These are phyloP conservation scores for Philonicus albiceps DNA, from an alignment of 2,888 invertebrate genomes.

Conservation along the genomic window DNA sequence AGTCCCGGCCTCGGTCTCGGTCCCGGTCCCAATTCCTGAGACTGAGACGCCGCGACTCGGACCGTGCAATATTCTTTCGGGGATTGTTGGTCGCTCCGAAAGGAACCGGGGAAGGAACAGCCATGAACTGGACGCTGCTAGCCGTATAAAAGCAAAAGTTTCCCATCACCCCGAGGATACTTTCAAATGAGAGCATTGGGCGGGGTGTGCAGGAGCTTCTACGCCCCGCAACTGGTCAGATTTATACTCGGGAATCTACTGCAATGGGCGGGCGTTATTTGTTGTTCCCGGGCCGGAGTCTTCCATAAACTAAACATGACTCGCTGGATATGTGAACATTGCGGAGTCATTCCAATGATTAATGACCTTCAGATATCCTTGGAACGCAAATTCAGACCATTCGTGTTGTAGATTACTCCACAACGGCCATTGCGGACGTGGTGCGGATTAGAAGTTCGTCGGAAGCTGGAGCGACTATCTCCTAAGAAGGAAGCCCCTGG, in stretches of 20 bases:
- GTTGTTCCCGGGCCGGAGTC: not conserved
- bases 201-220: not conserved
- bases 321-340: conserved; percentile 32
- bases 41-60: not conserved
- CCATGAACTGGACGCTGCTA: not conserved
- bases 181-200: conserved; percentile 1
- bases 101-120: not conserved
- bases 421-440: not conserved
- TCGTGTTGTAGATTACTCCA: not conserved
- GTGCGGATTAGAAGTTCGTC: conserved; percentile 1
- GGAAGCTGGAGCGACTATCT: not conserved
- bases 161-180: not conserved
- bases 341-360: conserved; percentile 21
- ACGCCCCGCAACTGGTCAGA: not conserved
- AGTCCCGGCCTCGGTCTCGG: not conserved
- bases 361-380: conserved; percentile 24
- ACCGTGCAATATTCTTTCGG: not conserved
- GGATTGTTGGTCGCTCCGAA: not conserved
- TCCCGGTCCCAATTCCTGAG: not conserved
- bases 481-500: not conserved
- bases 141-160: not conserved
- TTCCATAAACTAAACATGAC: conserved; percentile 23
- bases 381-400: conserved; percentile 23
- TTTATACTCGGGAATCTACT: conserved; percentile 5
- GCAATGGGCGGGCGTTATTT: conserved; percentile 23